These are phyloP conservation scores for Junonia oenone DNA, from an alignment of 2,888 invertebrate species.

Conservation along the genomic window DNA sequence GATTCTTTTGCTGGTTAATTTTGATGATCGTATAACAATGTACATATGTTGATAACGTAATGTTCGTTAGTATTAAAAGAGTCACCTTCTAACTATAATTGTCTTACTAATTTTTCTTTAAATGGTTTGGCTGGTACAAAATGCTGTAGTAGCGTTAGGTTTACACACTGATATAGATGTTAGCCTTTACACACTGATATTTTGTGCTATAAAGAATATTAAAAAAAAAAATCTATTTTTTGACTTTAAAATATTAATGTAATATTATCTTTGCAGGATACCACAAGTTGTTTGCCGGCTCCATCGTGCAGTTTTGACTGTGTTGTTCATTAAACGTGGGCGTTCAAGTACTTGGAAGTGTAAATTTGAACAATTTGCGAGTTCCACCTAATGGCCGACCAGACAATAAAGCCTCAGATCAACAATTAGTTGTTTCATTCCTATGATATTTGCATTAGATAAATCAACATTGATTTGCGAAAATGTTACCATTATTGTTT, in stretches of 20 bases:
- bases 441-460: conserved; percentile 6
- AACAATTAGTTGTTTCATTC: conserved; percentile 27
- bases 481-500: background rate
- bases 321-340: conserved; percentile 9
- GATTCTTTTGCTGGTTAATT: no score
- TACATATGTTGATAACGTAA: no score
- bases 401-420: conserved; percentile 31
- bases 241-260: background rate
- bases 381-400: conserved; percentile 20
- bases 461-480: conserved; percentile 8
- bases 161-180: no score
- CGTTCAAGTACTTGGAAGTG: conserved; percentile 9
- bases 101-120: no score
- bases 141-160: no score
- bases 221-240: background rate
- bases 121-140: no score
- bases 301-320: background rate
- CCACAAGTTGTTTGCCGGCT: background rate
- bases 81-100: no score
- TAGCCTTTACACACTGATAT: no score
- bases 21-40: no score
- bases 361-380: conserved; percentile 26
- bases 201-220: no score
- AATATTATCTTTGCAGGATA: background rate
- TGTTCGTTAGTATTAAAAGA: no score